Percentiles rank a stretch among this genome's conserved stretches.
Conservation (phyloP, 2,797 vertebrate species). For the Falco cherrug region DNA sequence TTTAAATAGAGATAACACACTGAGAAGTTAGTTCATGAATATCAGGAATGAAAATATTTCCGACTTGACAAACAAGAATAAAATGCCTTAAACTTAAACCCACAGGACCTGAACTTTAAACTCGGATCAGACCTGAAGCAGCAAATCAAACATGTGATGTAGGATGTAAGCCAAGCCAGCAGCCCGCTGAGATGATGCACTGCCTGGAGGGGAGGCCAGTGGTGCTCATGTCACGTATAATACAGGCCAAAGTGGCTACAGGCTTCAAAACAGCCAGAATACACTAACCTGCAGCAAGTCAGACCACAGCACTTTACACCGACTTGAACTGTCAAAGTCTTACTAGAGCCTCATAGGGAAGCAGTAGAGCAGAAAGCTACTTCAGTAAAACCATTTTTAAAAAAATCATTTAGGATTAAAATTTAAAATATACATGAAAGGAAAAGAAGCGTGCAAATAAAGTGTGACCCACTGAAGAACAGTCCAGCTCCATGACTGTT, state of each 20-base stretch:
- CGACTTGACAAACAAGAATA: background rate
- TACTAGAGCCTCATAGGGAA: background rate
- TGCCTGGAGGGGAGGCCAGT: background rate
- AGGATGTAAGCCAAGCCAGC: background rate
- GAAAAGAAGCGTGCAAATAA: background rate
- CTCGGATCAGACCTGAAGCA: background rate
- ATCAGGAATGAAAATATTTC: background rate
- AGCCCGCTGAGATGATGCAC: background rate
- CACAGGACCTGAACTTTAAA: background rate
- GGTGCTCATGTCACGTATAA: background rate
- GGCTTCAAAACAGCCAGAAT: background rate
- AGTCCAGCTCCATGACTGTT: background rate
- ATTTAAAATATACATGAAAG: background rate
- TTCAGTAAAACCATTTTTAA: background rate
- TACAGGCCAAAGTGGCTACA: background rate
- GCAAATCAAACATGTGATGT: background rate
- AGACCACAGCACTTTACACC: background rate
- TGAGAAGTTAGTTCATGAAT: background rate
- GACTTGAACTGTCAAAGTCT: background rate
- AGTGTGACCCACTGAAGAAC: background rate
- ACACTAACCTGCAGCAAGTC: background rate
- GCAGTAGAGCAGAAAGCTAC: background rate
- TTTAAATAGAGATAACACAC: background rate
- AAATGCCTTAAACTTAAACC: constrained; percentile 32
- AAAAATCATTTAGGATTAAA: background rate